phyloP scores from a whole-genome alignment of 2,888 invertebrate genomes.

The Habroteleia sp. region DNA sequence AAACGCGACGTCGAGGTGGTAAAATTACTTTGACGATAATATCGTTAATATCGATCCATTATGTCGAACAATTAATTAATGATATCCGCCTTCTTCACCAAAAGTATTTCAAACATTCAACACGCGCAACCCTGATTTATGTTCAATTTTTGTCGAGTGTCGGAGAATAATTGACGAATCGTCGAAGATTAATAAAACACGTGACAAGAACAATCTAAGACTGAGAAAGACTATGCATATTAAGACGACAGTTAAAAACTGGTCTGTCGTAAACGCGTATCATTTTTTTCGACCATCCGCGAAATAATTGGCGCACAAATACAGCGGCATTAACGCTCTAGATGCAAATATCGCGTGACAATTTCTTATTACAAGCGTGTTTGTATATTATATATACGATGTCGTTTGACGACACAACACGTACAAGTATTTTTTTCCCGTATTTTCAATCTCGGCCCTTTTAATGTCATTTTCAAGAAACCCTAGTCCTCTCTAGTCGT shows the following conservation, averaged over 20 bases:
- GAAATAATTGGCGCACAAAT: conserved; percentile 49
- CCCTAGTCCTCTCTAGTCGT: conserved; percentile 1
- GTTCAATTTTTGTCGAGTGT: conserved; percentile 19
- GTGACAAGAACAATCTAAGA: conserved; percentile 19
- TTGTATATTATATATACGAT: conserved; percentile 37
- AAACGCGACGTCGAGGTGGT: conserved; percentile 15
- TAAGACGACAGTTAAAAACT: conserved; percentile 44
- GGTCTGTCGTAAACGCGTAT: conserved; percentile 19
- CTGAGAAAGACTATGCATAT: conserved; percentile 23
- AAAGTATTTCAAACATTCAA: conserved; percentile 29
- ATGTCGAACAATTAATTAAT: conserved; percentile 46
- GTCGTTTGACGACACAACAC: conserved; percentile 38
- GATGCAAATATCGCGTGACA: conserved; percentile 65
- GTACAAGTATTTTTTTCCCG: conserved; percentile 36
- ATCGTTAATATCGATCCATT: conserved; percentile 42
- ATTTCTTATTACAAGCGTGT: conserved; percentile 46
- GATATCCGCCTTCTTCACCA: conserved; percentile 2
- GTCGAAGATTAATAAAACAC: conserved; percentile 34
- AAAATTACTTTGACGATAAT: conserved; percentile 34
- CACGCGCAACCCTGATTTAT: conserved; percentile 31
- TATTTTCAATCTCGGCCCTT: conserved; percentile 33
- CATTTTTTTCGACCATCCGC: conserved; percentile 40
- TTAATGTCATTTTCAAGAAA: conserved; percentile 28
- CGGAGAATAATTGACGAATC: conserved; percentile 35
- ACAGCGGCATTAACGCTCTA: conserved; percentile 48